A percentile compares a stretch with the other conserved stretches of the same genome.
These are phyloP conservation scores for Tenebrio molitor DNA, from an alignment of 1,140 invertebrate species.

Conservation along the genomic window DNA sequence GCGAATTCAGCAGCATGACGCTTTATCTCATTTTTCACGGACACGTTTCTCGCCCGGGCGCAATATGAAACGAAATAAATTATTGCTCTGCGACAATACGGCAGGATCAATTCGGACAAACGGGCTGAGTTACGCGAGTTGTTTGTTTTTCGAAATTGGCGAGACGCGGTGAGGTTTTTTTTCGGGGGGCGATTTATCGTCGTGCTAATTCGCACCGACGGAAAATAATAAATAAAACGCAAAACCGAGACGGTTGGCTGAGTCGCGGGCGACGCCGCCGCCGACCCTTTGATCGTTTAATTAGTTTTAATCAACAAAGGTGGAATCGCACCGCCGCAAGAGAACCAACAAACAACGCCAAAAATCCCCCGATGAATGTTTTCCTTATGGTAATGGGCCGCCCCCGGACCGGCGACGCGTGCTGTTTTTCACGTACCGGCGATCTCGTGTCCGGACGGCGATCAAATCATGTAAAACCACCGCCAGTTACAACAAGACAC, in stretches of 20 bases:
- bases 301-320: not conserved
- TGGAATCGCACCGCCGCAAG: not conserved
- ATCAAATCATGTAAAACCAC: conserved; percentile 2
- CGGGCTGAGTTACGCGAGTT: conserved; percentile 25
- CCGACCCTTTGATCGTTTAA: not conserved
- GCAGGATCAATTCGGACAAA: conserved; percentile 30
- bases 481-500: not conserved
- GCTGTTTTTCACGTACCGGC: not conserved
- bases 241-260: not conserved
- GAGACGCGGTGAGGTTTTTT: not conserved
- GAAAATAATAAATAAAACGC: not conserved
- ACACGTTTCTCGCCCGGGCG: conserved; percentile 15
- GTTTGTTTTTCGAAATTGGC: conserved; percentile 20
- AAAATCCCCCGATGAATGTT: not conserved
- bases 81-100: conserved; percentile 34
- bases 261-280: not conserved
- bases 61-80: conserved; percentile 49
- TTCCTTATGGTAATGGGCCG: not conserved
- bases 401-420: not conserved
- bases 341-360: not conserved
- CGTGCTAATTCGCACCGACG: not conserved
- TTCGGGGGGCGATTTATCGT: not conserved
- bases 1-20: conserved; percentile 40
- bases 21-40: conserved; percentile 32
- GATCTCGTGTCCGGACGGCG: not conserved